These are phyloP conservation scores for Drosophila robusta DNA, from an alignment of 2,888 invertebrate species.

Conservation along the genomic window DNA sequence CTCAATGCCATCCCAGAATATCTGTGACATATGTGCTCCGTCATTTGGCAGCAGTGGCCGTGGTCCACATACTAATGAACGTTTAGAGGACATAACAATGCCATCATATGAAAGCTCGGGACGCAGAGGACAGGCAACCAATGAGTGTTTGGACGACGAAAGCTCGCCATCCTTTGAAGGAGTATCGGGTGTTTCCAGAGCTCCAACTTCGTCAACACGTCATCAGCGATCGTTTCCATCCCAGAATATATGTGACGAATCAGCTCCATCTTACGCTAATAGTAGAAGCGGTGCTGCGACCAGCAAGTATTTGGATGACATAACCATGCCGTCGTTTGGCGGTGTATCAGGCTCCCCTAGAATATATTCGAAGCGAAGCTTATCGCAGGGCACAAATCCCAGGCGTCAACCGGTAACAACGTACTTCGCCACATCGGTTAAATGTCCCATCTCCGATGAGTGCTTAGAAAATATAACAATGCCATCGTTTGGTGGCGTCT, in stretches of 20 bases:
- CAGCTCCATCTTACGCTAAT: background rate
- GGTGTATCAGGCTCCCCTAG: background rate
- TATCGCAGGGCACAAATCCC: conserved; percentile 5
- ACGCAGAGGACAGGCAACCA: background rate
- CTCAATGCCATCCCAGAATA: conserved; percentile 22
- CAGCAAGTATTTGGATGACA: conserved; percentile 16
- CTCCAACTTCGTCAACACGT: background rate
- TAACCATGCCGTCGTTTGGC: conserved; percentile 37
- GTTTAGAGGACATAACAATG: background rate
- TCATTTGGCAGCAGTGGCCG: conserved; percentile 3
- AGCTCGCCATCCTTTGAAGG: conserved; percentile 25
- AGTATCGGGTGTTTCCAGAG: conserved; percentile 18
- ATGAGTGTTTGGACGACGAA: too few species aligned
- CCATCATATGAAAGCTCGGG: background rate
- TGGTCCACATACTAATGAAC: background rate
- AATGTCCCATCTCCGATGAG: conserved; percentile 1
- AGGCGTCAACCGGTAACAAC: background rate
- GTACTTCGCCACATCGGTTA: background rate
- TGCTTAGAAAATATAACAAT: conserved; percentile 19
- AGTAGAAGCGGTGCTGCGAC: background rate
- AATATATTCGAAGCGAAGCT: conserved; percentile 9
- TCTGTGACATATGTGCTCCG: background rate
- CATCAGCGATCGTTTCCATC: conserved; percentile 13
- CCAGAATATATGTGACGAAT: background rate
- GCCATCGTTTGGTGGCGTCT: conserved; percentile 17